Evolutionary conservation across 2,113 vertebrate genomes (phyloP).

Genomic region (Synchiropus splendidus): DNA sequence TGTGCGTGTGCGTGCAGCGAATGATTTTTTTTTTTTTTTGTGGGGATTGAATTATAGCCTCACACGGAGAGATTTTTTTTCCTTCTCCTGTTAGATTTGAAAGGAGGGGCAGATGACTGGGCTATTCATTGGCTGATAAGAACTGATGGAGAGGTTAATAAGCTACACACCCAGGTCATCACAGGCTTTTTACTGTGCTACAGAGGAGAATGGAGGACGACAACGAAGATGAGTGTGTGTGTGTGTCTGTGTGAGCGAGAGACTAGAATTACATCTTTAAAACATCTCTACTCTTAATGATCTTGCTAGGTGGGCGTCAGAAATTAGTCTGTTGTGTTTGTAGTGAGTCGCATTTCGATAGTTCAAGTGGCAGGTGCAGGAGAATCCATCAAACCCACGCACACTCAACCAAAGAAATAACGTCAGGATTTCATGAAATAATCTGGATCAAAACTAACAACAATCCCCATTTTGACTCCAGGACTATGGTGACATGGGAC

Average conservation of each 20-base stretch:
- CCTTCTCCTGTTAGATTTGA: slow-evolving; percentile 29
- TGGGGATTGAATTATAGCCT: slow-evolving; percentile 44
- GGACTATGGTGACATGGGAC: no score
- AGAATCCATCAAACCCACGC: no score
- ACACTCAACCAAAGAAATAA: no score
- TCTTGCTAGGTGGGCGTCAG: slow-evolving; percentile 24
- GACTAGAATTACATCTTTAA: slow-evolving; percentile 15
- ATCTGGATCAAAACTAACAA: no score
- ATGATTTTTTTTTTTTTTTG: slow-evolving; percentile 39
- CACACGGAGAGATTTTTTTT: slow-evolving; percentile 32
- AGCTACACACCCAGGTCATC: slow-evolving; percentile 64
- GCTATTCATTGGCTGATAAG: slow-evolving; percentile 61
- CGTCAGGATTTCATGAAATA: no score
- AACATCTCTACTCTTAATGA: slow-evolving; percentile 20
- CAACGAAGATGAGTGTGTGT: slow-evolving; percentile 16
- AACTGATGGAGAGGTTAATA: slow-evolving; percentile 65
- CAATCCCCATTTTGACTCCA: no score
- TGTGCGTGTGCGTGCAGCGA: slow-evolving; percentile 13
- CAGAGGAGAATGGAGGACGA: slow-evolving; percentile 43
- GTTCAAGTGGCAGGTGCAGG: no score
- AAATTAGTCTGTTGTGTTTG: no score
- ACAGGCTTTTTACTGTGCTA: slow-evolving; percentile 44
- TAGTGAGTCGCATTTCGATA: no score
- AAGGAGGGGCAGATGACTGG: slow-evolving; percentile 49
- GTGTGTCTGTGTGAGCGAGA: slow-evolving; percentile 2